phyloP scores from a whole-genome alignment of 2,888 invertebrate genomes.

The Tiphia femorata region DNA sequence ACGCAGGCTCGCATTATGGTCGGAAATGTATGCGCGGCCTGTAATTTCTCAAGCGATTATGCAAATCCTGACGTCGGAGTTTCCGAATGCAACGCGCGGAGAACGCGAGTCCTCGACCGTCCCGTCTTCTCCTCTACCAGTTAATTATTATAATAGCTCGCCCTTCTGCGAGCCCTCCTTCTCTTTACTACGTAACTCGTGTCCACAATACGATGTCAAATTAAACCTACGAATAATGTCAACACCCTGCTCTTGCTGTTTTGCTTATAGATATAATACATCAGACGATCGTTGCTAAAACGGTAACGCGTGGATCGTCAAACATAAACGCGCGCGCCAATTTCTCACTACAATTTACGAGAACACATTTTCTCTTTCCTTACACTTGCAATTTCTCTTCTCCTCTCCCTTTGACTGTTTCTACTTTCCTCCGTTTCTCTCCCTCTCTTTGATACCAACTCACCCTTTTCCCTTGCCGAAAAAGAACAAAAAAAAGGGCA shows the following conservation, averaged over 20 bases:
- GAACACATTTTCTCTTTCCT: background rate
- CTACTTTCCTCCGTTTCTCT: background rate
- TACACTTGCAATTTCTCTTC: background rate
- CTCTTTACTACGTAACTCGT: constrained; percentile 28
- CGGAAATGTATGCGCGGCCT: constrained; percentile 41
- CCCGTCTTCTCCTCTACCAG: constrained; percentile 37
- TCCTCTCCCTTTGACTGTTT: background rate
- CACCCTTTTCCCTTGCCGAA: background rate
- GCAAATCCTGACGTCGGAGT: constrained; percentile 51
- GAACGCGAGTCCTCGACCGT: constrained; percentile 18
- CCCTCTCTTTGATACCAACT: no score
- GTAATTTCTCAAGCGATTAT: constrained; percentile 58
- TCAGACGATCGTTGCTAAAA: no score
- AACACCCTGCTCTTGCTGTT: background rate
- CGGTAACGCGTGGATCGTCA: no score
- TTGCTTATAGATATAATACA: no score
- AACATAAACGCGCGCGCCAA: no score
- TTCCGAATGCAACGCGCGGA: constrained; percentile 38
- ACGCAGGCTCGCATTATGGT: no score
- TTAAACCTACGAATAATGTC: no score
- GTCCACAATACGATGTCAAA: constrained; percentile 20
- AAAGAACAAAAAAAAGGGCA: no score
- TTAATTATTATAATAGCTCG: constrained; percentile 45
- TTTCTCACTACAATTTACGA: no score
- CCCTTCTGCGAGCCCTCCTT: no score